A percentile compares a stretch with the other conserved stretches of the same genome.
phyloP scores from a whole-genome alignment of 2,888 invertebrate species.

The Hirtodrosophila duncani region DNA sequence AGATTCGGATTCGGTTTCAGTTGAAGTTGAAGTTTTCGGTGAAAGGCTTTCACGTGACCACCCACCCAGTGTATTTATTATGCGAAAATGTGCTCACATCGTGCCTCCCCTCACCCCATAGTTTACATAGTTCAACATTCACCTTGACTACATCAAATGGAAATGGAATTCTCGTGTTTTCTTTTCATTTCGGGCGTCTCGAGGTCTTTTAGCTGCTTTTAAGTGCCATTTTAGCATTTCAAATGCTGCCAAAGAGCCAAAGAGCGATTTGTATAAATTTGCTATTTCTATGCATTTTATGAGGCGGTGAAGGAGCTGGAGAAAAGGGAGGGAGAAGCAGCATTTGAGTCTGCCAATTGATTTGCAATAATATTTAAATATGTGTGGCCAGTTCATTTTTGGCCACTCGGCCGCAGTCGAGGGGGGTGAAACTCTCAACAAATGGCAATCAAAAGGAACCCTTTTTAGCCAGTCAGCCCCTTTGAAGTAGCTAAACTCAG shows the following conservation, averaged over 20 bases:
- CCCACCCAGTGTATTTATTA: slow-evolving; percentile 44
- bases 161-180: slow-evolving; percentile 76
- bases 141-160: slow-evolving; percentile 67
- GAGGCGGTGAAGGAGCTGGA: not conserved
- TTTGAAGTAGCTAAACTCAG: slow-evolving; percentile 55
- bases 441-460: slow-evolving; percentile 57
- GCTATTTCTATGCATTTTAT: slow-evolving; percentile 74
- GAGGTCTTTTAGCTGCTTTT: slow-evolving; percentile 54
- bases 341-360: slow-evolving; percentile 54
- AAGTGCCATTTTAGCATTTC: slow-evolving; percentile 74
- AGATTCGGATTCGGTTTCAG: no score
- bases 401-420: slow-evolving; percentile 2
- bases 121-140: slow-evolving; percentile 66
- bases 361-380: slow-evolving; percentile 75
- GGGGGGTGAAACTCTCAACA: slow-evolving; percentile 22
- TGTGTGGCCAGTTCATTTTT: slow-evolving; percentile 52
- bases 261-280: slow-evolving; percentile 73
- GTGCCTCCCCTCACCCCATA: slow-evolving; percentile 26
- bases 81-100: slow-evolving; percentile 47
- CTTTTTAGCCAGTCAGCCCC: slow-evolving; percentile 37
- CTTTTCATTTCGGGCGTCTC: slow-evolving; percentile 70
- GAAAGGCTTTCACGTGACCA: slow-evolving; percentile 67
- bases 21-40: slow-evolving; percentile 8
- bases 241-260: slow-evolving; percentile 53
- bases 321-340: not conserved